A percentile compares a stretch with the other conserved stretches of the same genome.
Evolutionary conservation across 2,888 invertebrate genomes (phyloP).

Genomic region (Alcis repandata): DNA sequence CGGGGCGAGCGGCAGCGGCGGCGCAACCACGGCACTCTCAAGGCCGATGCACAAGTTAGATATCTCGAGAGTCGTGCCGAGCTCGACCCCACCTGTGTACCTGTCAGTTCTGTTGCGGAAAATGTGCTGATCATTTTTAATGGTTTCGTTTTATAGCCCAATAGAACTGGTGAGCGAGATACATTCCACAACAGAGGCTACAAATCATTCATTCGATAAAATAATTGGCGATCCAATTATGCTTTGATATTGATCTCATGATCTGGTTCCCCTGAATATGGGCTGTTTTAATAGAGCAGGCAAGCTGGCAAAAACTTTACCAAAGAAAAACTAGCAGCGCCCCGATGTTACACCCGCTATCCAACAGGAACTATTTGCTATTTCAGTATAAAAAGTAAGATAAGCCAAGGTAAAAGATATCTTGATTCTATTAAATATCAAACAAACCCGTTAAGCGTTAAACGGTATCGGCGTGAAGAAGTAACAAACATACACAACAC

Average conservation of each 20-base stretch:
- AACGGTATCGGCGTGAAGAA: background rate
- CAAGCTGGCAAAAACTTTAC: background rate
- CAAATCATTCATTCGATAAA: slow-evolving; percentile 23
- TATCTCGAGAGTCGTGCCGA: slow-evolving; percentile 67
- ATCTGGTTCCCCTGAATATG: slow-evolving; percentile 3
- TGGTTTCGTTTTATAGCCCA: slow-evolving; percentile 31
- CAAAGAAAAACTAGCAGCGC: background rate
- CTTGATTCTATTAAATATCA: too few species aligned
- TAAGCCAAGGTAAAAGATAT: too few species aligned
- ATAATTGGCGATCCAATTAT: slow-evolving; percentile 20
- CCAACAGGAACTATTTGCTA: too few species aligned
- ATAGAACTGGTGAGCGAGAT: slow-evolving; percentile 14
- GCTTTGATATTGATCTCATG: slow-evolving; percentile 11
- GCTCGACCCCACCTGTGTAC: slow-evolving; percentile 74
- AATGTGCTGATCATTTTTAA: slow-evolving; percentile 44
- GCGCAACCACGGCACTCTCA: slow-evolving; percentile 67
- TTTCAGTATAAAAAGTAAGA: too few species aligned
- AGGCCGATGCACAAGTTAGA: slow-evolving; percentile 78
- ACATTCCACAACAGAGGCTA: slow-evolving; percentile 4
- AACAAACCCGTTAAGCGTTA: background rate
- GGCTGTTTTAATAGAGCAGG: background rate
- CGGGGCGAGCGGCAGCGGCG: slow-evolving; percentile 57
- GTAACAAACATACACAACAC: too few species aligned
- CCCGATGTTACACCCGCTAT: too few species aligned
- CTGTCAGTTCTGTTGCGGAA: slow-evolving; percentile 54